Conservation (phyloP, 2,888 invertebrate species). For the Polymixis flavicincta region DNA sequence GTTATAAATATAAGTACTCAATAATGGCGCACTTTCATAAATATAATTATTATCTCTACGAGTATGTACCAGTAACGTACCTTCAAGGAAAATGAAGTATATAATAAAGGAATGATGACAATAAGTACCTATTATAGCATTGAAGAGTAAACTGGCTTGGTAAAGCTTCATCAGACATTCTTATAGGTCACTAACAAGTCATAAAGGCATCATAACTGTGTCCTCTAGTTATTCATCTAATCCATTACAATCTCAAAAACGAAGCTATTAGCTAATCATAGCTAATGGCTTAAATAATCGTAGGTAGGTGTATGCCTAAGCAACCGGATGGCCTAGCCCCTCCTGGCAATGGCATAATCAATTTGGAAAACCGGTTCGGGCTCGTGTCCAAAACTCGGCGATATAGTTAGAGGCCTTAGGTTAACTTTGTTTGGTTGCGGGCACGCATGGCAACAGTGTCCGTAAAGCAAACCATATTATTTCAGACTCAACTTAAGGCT, state of each 20-base stretch:
- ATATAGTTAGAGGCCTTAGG: background rate
- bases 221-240: background rate
- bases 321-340: background rate
- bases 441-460: too few species aligned
- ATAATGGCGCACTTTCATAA: slow-evolving; percentile 3
- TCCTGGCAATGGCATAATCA: slow-evolving; percentile 10
- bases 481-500: background rate
- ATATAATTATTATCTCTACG: background rate
- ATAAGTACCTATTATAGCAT: background rate
- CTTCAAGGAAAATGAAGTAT: background rate
- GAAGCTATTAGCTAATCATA: background rate
- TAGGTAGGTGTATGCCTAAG: background rate
- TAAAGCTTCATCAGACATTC: background rate
- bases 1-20: background rate
- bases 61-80: background rate
- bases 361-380: slow-evolving; percentile 38
- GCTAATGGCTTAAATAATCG: background rate
- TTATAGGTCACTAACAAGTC: background rate
- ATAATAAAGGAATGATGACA: background rate
- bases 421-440: background rate
- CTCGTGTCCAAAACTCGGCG: background rate
- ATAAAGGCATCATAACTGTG: background rate
- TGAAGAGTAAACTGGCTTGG: background rate
- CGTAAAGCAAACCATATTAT: background rate
- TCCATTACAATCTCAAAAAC: background rate